Percentiles rank a stretch among this genome's conserved stretches.
Conservation (phyloP, 2,888 invertebrate genomes). For the Desoria tigrina region DNA sequence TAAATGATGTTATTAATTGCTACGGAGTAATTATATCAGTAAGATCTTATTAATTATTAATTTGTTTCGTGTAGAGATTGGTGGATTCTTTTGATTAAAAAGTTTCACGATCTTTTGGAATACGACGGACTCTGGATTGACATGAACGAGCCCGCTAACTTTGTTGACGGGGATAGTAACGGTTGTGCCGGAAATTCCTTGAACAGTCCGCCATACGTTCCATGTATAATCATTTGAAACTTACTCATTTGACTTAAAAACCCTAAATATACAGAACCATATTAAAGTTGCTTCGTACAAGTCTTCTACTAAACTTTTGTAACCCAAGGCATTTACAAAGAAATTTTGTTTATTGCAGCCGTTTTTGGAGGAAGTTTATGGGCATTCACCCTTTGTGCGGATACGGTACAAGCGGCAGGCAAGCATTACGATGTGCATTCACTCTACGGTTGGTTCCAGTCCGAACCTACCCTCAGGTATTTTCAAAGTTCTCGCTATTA, state of each 20-base stretch:
- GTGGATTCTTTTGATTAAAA: conserved; percentile 69
- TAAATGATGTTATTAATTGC: no score
- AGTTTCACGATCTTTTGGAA: conserved; percentile 64
- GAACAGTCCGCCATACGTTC: conserved; percentile 70
- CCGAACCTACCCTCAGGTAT: conserved; percentile 47
- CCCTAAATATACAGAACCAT: background rate
- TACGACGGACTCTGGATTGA: conserved; percentile 86
- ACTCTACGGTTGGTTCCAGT: conserved; percentile 64
- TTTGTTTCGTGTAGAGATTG: conserved; percentile 66
- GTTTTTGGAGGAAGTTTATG: conserved; percentile 78
- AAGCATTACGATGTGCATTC: conserved; percentile 76
- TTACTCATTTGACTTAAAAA: no score
- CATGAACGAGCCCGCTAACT: conserved; percentile 72
- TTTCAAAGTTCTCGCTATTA: background rate
- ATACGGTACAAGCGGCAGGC: conserved; percentile 60
- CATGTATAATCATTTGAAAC: conserved; percentile 58
- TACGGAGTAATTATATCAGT: background rate
- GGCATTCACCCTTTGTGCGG: conserved; percentile 44
- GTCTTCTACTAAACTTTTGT: no score
- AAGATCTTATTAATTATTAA: conserved; percentile 58
- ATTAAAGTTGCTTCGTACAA: no score
- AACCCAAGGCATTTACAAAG: no score
- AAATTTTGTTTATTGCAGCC: no score
- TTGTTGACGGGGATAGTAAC: conserved; percentile 66
- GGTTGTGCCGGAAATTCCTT: conserved; percentile 63